Evolutionary conservation across 1,140 invertebrate genomes (phyloP).

Genomic region (Prorops nasuta): DNA sequence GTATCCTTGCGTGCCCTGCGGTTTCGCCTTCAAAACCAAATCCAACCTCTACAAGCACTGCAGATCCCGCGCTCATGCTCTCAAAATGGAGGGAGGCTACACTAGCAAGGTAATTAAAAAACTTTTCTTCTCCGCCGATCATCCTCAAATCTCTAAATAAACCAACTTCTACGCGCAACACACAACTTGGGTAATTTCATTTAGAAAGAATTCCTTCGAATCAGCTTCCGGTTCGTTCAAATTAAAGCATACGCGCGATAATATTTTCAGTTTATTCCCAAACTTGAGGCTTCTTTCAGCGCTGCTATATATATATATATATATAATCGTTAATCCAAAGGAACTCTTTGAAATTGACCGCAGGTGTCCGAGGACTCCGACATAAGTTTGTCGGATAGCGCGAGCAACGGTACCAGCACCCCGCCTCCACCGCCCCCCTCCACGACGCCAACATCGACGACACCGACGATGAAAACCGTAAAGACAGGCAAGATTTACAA

Average conservation of each 20-base stretch:
- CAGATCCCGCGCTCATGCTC: slow-evolving; percentile 76
- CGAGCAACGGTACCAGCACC: slow-evolving; percentile 50
- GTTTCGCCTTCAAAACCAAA: slow-evolving; percentile 91
- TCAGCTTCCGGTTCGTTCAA: too few species aligned
- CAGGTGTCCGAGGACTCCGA: slow-evolving; percentile 53
- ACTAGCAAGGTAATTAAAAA: slow-evolving; percentile 40
- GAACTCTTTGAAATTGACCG: too few species aligned
- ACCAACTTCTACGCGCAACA: too few species aligned
- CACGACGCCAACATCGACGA: slow-evolving; percentile 11
- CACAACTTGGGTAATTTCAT: too few species aligned
- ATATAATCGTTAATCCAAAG: too few species aligned
- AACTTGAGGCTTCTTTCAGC: too few species aligned
- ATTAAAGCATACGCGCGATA: too few species aligned
- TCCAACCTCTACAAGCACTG: slow-evolving; percentile 92
- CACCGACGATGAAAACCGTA: slow-evolving; percentile 33
- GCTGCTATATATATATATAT: too few species aligned
- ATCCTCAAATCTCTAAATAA: too few species aligned
- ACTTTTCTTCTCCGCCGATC: not conserved
- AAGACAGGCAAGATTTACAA: slow-evolving; percentile 71
- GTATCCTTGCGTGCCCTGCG: slow-evolving; percentile 84
- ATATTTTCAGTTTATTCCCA: too few species aligned
- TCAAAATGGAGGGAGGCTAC: slow-evolving; percentile 65
- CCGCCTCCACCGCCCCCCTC: slow-evolving; percentile 38
- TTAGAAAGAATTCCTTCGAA: too few species aligned
- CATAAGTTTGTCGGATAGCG: slow-evolving; percentile 49